Conservation (phyloP, 2,797 vertebrate genomes). For the Platalea minor region DNA sequence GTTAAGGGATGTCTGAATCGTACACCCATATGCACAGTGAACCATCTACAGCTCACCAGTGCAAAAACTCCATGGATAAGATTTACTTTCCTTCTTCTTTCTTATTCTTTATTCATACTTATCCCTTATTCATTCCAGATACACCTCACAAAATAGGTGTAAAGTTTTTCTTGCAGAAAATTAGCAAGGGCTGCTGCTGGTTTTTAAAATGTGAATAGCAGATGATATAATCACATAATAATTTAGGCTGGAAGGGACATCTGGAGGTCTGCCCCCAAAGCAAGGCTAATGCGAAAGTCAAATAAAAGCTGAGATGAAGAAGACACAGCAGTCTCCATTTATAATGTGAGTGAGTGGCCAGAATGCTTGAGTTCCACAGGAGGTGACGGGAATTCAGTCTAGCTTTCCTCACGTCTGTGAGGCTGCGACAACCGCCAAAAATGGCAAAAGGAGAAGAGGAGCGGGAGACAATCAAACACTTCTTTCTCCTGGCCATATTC, state of each 20-base stretch:
- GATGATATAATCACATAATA: not conserved
- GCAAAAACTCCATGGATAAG: not conserved
- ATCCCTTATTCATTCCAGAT: not conserved
- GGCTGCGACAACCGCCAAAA: accelerated
- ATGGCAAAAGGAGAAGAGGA: not conserved
- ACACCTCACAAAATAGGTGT: not conserved
- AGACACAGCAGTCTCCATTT: not conserved
- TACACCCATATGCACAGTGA: not conserved
- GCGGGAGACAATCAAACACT: not conserved
- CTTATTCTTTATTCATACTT: not conserved
- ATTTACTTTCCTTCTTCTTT: not conserved
- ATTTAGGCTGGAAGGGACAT: not conserved
- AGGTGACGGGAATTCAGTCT: not conserved
- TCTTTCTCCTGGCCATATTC: not conserved
- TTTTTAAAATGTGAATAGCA: not conserved
- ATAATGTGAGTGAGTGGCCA: not conserved
- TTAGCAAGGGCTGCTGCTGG: not conserved
- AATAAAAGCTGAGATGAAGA: not conserved
- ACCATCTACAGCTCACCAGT: not conserved
- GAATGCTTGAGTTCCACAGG: not conserved
- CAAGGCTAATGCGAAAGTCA: not conserved
- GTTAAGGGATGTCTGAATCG: not conserved
- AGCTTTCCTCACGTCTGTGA: not conserved
- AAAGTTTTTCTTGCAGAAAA: not conserved
- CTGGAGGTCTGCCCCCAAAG: not conserved